Base-by-base conservation (phyloP, 2,113 vertebrate species). In the Vulpes ferrilata region DNA sequence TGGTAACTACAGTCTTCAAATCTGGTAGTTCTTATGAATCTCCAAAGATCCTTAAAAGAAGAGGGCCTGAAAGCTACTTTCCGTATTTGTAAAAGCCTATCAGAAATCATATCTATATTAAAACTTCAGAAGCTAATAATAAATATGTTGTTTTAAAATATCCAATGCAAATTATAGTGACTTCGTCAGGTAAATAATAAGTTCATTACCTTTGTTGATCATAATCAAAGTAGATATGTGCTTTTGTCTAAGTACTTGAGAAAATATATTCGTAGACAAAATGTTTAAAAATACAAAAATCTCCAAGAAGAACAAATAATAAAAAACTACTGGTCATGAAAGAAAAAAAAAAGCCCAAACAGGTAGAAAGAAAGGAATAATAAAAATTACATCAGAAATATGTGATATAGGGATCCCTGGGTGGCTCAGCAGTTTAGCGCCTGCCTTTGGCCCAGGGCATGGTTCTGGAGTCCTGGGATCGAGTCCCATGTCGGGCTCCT, bases 1-100 rank as follows among this genome's bases (percentile, higher is more conserved):
- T 43, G 43, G 43, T 43, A 43, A 43, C 43, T 1, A 43, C 43
- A 43, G 43, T 43, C 7, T 43, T 43, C 43, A 43, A 82, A 30
- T 96, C n/a, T 25, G 12, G 23, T 60, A 38, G 53, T 67, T 80
- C 60, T 88, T 80, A 20, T 17, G 76, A 74, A 17, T 91, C 32
- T 94, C 83, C 79, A 82, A 86, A 92, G 91, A 92, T 20, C 83
- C 57, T 57, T 78, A 55, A 65, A 57, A 95, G 53, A 96, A 67
- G 23, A 84, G 11, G 65, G 38, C 25, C 78, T 83, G 27, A 60
- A 87, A 94, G 25, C 67, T 23, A 3, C 69, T 84, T 88, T n/a
- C 23, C 43, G 20, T 80, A 85, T 85, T 51, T 90, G 7, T 88
- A 80, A 96, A 80, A 88, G 20, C 43, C 25, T 53, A 1, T 64